Evolutionary conservation across 2,113 vertebrate genomes (phyloP).

Genomic region (Otus sunia): DNA sequence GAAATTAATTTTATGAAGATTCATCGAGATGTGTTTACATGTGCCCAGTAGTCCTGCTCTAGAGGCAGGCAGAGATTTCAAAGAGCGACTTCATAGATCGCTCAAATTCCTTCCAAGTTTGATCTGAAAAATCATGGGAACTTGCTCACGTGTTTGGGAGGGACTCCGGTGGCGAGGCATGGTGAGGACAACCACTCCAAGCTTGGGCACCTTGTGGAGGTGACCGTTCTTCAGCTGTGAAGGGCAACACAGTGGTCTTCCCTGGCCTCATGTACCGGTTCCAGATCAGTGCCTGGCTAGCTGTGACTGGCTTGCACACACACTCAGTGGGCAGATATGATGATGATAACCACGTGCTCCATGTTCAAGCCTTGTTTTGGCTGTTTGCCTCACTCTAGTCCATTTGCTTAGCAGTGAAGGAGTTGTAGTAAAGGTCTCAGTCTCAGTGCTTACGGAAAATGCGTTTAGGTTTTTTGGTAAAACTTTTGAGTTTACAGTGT

Average conservation of each 20-base stretch:
- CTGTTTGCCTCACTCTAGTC: background rate
- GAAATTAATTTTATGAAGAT: background rate
- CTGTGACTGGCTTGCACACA: background rate
- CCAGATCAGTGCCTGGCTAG: background rate
- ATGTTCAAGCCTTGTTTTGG: background rate
- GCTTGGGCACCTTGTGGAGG: background rate
- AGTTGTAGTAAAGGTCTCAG: background rate
- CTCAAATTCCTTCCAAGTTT: background rate
- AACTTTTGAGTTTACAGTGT: background rate
- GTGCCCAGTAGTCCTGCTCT: background rate
- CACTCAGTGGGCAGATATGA: fast-evolving
- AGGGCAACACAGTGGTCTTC: too few species aligned
- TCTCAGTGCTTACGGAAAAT: background rate
- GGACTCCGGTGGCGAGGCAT: fast-evolving
- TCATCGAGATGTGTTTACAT: background rate
- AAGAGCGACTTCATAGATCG: background rate
- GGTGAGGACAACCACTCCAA: background rate
- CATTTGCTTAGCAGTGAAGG: background rate
- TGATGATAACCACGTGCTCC: background rate
- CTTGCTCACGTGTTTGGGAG: background rate
- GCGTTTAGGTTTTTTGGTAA: background rate
- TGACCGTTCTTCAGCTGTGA: fast-evolving
- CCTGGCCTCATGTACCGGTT: background rate
- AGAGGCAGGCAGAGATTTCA: background rate
- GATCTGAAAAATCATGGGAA: background rate